phyloP scores from a whole-genome alignment of 1,140 invertebrate genomes.

The Papilio helenus region DNA sequence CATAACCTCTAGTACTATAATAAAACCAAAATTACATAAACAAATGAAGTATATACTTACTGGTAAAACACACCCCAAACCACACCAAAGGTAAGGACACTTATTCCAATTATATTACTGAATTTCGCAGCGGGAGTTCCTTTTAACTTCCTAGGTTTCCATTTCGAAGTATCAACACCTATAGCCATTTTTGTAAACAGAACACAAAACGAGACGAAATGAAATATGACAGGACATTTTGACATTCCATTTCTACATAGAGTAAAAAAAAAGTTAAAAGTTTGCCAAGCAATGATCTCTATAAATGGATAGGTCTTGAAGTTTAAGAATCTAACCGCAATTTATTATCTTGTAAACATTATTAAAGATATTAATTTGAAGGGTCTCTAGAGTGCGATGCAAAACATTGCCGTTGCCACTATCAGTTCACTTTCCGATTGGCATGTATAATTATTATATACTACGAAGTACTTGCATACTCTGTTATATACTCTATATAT shows the following conservation, averaged over 20 bases:
- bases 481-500: no score
- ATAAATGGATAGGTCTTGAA: no score
- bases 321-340: no score
- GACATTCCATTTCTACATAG: background rate
- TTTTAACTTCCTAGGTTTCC: conserved; percentile 82
- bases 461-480: no score
- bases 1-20: conserved; percentile 15
- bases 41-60: conserved; percentile 52
- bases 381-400: no score
- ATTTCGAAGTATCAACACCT: conserved; percentile 73
- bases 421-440: no score
- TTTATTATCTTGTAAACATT: no score
- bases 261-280: background rate
- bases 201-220: no score
- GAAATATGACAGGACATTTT: background rate
- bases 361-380: no score
- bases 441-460: no score
- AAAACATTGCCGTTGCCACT: no score
- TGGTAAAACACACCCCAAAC: conserved; percentile 63
- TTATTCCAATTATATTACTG: conserved; percentile 72
- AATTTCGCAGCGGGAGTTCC: conserved; percentile 79
- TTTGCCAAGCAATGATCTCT: no score
- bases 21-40: conserved; percentile 15
- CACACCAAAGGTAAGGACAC: conserved; percentile 61
- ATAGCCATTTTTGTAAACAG: conserved; percentile 69